phyloP scores from a whole-genome alignment of 2,113 vertebrate species.

The Oncorhynchus masou region DNA sequence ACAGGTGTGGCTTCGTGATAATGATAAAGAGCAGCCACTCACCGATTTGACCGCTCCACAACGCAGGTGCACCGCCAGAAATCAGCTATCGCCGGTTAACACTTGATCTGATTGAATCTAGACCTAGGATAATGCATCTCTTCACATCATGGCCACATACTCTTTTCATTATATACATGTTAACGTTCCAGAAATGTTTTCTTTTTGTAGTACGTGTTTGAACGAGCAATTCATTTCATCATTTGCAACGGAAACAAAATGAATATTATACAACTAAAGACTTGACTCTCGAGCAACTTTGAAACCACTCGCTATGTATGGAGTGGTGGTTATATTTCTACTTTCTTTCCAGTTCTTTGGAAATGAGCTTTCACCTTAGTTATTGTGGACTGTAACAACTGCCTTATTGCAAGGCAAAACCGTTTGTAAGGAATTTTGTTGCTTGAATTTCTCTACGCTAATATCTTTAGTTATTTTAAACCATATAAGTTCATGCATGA shows the following conservation, averaged over 20 bases:
- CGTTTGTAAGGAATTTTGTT: constrained; percentile 16
- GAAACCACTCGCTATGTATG: constrained; percentile 32
- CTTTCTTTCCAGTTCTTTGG: constrained; percentile 25
- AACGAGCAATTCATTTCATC: constrained; percentile 13
- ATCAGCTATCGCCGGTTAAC: too few species aligned
- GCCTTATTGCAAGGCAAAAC: constrained; percentile 11
- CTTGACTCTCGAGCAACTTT: constrained; percentile 21
- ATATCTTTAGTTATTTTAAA: constrained; percentile 36
- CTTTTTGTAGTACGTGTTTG: constrained; percentile 7
- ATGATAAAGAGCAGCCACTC: too few species aligned
- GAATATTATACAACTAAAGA: constrained; percentile 2
- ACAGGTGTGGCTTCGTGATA: too few species aligned
- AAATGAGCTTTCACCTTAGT: constrained; percentile 3
- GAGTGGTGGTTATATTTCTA: constrained; percentile 18
- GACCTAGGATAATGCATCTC: constrained; percentile 11
- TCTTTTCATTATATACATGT: constrained; percentile 10
- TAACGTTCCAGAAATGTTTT: constrained; percentile 5
- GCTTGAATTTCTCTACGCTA: constrained; percentile 16
- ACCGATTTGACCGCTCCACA: too few species aligned
- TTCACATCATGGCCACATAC: constrained; percentile 1
- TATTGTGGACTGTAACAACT: constrained; percentile 28
- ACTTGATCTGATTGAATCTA: too few species aligned
- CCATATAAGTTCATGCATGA: constrained; percentile 14
- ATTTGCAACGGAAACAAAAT: constrained; percentile 3
- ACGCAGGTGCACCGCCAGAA: too few species aligned